Evolutionary conservation across 2,113 vertebrate species (phyloP).

Genomic region (Pleuronectes platessa): DNA sequence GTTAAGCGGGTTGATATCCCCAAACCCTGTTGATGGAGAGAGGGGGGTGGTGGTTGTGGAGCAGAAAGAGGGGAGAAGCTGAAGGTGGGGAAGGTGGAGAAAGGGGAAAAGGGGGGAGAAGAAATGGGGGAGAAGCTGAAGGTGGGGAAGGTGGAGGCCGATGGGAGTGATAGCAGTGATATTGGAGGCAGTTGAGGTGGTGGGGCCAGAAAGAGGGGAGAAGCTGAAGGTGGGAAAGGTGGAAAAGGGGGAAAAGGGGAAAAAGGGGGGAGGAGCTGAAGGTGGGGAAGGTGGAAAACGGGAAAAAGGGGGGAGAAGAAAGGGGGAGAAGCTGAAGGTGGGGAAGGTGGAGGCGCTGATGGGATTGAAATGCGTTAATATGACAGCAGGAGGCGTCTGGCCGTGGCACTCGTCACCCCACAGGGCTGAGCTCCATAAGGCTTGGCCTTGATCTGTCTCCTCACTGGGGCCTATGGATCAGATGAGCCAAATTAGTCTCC

Average conservation of each 20-base stretch:
- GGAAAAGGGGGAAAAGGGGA: too few species aligned
- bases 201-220: too few species aligned
- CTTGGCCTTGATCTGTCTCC: conserved; percentile 95
- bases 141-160: too few species aligned
- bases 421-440: conserved; percentile 88
- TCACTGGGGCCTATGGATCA: conserved; percentile 87
- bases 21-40: conserved; percentile 77
- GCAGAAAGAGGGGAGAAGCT: conserved; percentile 78
- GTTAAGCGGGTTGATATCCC: conserved; percentile 82
- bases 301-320: too few species aligned
- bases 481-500: conserved; percentile 31
- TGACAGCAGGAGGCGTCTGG: conserved; percentile 93
- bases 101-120: too few species aligned
- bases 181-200: too few species aligned
- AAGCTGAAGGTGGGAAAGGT: too few species aligned
- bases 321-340: conserved; percentile 91
- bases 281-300: too few species aligned
- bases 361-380: conserved; percentile 98
- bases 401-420: conserved; percentile 95
- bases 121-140: too few species aligned
- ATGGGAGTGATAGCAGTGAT: too few species aligned
- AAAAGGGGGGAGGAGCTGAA: too few species aligned
- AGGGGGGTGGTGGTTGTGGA: conserved; percentile 62
- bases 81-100: too few species aligned
- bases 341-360: conserved; percentile 87